Conservation (phyloP, 2,888 invertebrate species). For the Eilema depressum region DNA sequence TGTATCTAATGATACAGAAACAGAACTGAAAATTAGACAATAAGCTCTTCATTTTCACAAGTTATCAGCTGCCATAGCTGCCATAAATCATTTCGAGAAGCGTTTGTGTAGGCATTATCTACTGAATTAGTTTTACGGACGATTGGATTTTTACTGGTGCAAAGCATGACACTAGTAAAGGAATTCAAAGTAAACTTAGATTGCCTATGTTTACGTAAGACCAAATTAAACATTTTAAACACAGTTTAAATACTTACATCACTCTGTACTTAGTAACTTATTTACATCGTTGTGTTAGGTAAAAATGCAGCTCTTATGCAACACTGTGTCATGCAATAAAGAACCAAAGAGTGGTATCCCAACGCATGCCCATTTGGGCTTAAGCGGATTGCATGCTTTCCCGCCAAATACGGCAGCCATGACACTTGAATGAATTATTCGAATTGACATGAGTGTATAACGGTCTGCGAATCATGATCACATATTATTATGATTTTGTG, state of each 20-base stretch:
- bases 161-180: not conserved
- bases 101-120: too few relatives aligned
- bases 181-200: conserved; percentile 18
- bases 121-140: not conserved
- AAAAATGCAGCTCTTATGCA: conserved; percentile 72
- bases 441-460: conserved; percentile 74
- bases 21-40: too few relatives aligned
- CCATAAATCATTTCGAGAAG: too few relatives aligned
- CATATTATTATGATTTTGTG: conserved; percentile 67
- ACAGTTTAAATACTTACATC: conserved; percentile 23
- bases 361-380: conserved; percentile 76
- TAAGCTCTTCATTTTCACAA: too few relatives aligned
- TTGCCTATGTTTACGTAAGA: conserved; percentile 18
- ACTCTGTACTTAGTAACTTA: conserved; percentile 32
- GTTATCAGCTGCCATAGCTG: too few relatives aligned
- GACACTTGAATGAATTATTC: conserved; percentile 84
- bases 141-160: not conserved
- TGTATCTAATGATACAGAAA: too few relatives aligned
- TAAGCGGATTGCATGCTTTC: conserved; percentile 83
- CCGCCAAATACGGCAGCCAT: conserved; percentile 83
- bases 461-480: conserved; percentile 63
- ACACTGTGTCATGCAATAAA: conserved; percentile 74
- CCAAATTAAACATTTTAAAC: conserved; percentile 22
- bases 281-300: conserved; percentile 50
- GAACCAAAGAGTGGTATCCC: conserved; percentile 74